Conservation (phyloP, 1,140 invertebrate genomes). For the Laupala kohalensis region DNA sequence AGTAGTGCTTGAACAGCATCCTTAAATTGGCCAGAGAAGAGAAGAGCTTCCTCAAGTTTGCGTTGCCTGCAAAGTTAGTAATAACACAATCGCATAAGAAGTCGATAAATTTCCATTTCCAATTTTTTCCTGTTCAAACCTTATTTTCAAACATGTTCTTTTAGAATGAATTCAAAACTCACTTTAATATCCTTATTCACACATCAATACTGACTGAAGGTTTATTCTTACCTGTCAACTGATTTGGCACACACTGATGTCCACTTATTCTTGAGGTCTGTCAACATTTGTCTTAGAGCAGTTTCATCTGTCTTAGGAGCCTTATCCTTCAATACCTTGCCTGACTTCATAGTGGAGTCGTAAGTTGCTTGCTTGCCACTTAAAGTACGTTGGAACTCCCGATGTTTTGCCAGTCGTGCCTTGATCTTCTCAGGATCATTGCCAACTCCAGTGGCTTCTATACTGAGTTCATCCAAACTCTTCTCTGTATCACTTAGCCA, state of each 20-base stretch:
- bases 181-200: too few species aligned
- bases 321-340: conserved; percentile 83
- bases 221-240: conserved; percentile 68
- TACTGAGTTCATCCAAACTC: conserved; percentile 60
- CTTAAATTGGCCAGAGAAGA: conserved; percentile 92
- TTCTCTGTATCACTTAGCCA: conserved; percentile 85
- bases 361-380: conserved; percentile 81
- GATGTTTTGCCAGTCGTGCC: conserved; percentile 73
- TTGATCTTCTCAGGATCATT: conserved; percentile 93
- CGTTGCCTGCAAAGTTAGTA: conserved; percentile 65
- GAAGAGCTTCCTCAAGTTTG: conserved; percentile 82
- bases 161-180: too few species aligned
- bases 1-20: conserved; percentile 87
- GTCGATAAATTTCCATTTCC: too few species aligned
- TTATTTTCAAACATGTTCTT: too few species aligned
- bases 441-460: conserved; percentile 47
- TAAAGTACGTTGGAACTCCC: conserved; percentile 85
- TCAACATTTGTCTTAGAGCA: conserved; percentile 68
- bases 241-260: conserved; percentile 86
- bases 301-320: conserved; percentile 82
- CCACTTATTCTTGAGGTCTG: conserved; percentile 89
- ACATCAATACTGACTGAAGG: too few species aligned
- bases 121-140: too few species aligned
- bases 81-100: too few species aligned
- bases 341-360: conserved; percentile 77